These are phyloP conservation scores for Petroica traversi DNA, from an alignment of 2,113 vertebrate genomes.

Conservation along the genomic window DNA sequence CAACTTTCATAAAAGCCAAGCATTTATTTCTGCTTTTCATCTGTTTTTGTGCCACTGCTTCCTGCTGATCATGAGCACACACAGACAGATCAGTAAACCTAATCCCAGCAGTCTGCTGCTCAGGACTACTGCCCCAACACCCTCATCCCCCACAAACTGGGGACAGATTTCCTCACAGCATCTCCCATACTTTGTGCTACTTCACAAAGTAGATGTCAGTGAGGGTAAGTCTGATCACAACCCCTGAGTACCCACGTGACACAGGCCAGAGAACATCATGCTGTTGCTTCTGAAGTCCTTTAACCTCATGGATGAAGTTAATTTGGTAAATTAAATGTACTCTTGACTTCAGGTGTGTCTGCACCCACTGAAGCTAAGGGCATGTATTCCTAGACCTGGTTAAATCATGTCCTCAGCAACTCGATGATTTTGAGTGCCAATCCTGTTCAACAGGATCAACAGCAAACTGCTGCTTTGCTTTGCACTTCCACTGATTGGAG, in stretches of 20 bases:
- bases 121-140: neutral
- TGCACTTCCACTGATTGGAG: neutral
- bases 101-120: neutral
- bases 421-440: neutral
- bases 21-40: neutral
- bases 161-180: neutral
- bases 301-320: neutral
- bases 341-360: neutral
- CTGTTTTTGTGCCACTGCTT: neutral
- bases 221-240: neutral
- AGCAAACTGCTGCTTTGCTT: neutral
- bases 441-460: neutral
- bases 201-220: neutral
- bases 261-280: neutral
- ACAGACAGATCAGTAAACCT: neutral
- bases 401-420: neutral
- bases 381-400: neutral
- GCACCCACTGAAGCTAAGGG: neutral
- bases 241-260: neutral
- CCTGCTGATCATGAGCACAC: neutral
- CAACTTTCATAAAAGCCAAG: neutral
- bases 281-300: neutral
- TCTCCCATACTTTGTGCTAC: neutral
- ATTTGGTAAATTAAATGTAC: neutral
- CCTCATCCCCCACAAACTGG: accelerated